These are phyloP conservation scores for Adrianichthys oophorus DNA, from an alignment of 2,797 vertebrate genomes.

Conservation along the genomic window DNA sequence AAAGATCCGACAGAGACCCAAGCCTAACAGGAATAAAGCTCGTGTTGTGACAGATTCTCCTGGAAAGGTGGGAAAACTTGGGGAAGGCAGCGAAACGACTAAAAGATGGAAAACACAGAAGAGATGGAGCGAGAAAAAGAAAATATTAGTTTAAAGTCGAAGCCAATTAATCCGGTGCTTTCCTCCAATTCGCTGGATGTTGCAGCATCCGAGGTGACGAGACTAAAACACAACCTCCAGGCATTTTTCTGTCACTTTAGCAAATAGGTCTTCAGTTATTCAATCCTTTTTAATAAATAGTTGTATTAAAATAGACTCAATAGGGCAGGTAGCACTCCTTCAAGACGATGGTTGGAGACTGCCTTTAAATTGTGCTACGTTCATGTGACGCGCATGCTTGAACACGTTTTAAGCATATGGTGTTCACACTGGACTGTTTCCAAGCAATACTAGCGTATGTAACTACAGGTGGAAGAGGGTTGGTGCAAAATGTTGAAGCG, in stretches of 20 bases:
- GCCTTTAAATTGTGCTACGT: too few relatives aligned
- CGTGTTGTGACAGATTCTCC: conserved; percentile 15
- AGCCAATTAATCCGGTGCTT: conserved; percentile 8
- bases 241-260: conserved; percentile 14
- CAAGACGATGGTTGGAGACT: too few relatives aligned
- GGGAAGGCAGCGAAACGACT: background rate
- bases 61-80: background rate
- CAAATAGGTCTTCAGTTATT: conserved; percentile 9
- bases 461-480: too few relatives aligned
- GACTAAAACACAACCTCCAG: conserved; percentile 24
- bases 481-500: too few relatives aligned
- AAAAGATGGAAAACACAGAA: background rate
- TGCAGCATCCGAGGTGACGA: conserved; percentile 15
- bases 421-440: too few relatives aligned
- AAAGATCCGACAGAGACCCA: conserved; percentile 1
- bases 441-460: too few relatives aligned
- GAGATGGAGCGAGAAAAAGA: background rate
- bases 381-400: too few relatives aligned
- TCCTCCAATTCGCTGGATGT: background rate
- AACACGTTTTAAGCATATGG: too few relatives aligned
- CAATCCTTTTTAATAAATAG: too few relatives aligned
- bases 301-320: too few relatives aligned
- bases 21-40: conserved; percentile 17
- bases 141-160: background rate
- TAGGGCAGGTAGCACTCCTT: too few relatives aligned